A percentile compares a stretch with the other conserved stretches of the same genome.
phyloP scores from a whole-genome alignment of 2,888 invertebrate species.

The Tenthredo mesomela region DNA sequence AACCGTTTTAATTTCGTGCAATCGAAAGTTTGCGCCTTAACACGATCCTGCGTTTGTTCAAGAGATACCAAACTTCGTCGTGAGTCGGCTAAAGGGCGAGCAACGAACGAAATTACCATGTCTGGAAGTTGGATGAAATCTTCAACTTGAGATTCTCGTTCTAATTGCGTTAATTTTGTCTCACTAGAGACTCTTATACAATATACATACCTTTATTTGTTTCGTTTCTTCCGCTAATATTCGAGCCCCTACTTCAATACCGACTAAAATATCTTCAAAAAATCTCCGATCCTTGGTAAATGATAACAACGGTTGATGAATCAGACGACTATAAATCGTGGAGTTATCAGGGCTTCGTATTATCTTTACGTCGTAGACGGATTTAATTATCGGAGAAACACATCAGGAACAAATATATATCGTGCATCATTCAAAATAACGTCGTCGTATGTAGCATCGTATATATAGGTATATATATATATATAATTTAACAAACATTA shows the following conservation, averaged over 20 bases:
- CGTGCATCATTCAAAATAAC: not conserved
- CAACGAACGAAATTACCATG: constrained; percentile 26
- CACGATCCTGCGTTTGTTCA: constrained; percentile 19
- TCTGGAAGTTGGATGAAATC: constrained; percentile 28
- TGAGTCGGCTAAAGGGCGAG: constrained; percentile 29
- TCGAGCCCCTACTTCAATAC: not conserved
- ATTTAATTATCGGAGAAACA: not conserved
- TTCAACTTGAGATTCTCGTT: constrained; percentile 23
- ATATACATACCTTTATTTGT: too few species aligned
- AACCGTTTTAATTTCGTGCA: constrained; percentile 10
- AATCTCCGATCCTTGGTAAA: not conserved
- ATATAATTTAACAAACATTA: not conserved
- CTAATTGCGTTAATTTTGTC: constrained; percentile 26
- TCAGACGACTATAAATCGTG: not conserved
- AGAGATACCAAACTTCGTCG: constrained; percentile 23
- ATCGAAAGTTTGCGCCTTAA: constrained; percentile 28
- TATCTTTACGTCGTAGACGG: not conserved
- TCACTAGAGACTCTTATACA: not conserved
- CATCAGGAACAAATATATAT: not conserved
- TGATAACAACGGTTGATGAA: not conserved
- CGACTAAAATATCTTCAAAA: not conserved
- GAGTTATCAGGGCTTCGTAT: not conserved
- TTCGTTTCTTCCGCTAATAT: not conserved
- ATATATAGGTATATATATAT: not conserved
- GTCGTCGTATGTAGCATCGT: not conserved